These are phyloP conservation scores for Cossypha caffra DNA, from an alignment of 2,797 vertebrate genomes.

Conservation along the genomic window DNA sequence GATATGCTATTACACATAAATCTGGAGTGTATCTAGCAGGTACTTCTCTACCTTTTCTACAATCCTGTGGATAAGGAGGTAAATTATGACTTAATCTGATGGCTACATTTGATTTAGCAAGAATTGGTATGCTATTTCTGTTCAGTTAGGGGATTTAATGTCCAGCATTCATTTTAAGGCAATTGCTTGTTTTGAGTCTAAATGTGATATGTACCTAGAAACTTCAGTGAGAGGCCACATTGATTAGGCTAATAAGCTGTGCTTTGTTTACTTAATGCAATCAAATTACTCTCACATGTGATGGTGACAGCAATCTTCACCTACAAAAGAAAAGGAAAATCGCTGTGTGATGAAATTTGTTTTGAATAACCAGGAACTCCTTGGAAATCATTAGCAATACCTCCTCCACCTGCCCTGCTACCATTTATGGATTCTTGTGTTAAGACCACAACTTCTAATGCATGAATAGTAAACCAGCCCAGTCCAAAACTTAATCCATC, in stretches of 20 bases:
- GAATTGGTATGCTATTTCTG: background rate
- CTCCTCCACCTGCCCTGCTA: background rate
- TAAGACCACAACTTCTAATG: background rate
- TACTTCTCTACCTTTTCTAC: background rate
- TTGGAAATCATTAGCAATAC: background rate
- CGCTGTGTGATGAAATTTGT: rapidly evolving
- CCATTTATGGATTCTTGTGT: rapidly evolving
- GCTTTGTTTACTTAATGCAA: background rate
- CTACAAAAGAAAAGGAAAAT: background rate
- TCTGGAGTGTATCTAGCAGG: background rate
- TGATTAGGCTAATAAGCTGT: background rate
- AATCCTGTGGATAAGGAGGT: background rate
- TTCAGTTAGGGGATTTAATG: background rate
- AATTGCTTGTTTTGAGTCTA: background rate
- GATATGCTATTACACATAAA: background rate
- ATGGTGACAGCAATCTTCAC: background rate
- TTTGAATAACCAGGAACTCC: background rate
- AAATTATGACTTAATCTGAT: background rate
- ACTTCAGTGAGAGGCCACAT: background rate
- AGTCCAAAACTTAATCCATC: background rate
- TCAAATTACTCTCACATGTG: background rate
- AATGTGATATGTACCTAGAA: background rate
- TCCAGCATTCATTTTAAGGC: background rate
- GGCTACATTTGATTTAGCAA: background rate
- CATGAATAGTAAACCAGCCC: background rate